These are phyloP conservation scores for Trissoscelio sp. DNA, from an alignment of 2,888 invertebrate genomes.

Conservation along the genomic window DNA sequence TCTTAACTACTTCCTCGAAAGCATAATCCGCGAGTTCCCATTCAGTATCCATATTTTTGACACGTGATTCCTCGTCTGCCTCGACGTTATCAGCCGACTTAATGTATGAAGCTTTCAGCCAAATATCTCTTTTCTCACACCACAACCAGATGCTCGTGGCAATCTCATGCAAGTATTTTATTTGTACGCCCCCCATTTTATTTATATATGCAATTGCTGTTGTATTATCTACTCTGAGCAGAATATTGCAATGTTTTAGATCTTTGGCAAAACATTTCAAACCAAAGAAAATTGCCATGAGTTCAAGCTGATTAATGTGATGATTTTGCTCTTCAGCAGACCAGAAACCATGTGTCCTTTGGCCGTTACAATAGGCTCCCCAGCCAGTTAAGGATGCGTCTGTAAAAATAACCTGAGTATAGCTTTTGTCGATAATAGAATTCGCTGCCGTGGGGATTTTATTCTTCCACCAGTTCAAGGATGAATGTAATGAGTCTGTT, in stretches of 20 bases:
- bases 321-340: not conserved
- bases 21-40: not conserved
- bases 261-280: not conserved
- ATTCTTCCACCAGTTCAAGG: not conserved
- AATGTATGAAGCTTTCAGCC: constrained; percentile 8
- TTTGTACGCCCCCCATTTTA: not conserved
- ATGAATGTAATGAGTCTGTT: not conserved
- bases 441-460: not conserved
- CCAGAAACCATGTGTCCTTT: not conserved
- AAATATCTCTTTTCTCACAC: constrained; percentile 15
- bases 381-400: not conserved
- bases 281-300: not conserved
- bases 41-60: constrained; percentile 1
- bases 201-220: not conserved
- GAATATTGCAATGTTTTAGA: not conserved
- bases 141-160: not conserved
- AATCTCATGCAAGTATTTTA: not conserved
- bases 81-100: not conserved
- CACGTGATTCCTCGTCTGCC: not conserved
- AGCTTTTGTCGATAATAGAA: not conserved
- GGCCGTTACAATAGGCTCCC: not conserved
- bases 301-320: not conserved
- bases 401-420: not conserved
- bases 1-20: constrained; percentile 5
- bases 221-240: not conserved